These are phyloP conservation scores for Leiothrix lutea DNA, from an alignment of 2,113 vertebrate genomes.

Conservation along the genomic window DNA sequence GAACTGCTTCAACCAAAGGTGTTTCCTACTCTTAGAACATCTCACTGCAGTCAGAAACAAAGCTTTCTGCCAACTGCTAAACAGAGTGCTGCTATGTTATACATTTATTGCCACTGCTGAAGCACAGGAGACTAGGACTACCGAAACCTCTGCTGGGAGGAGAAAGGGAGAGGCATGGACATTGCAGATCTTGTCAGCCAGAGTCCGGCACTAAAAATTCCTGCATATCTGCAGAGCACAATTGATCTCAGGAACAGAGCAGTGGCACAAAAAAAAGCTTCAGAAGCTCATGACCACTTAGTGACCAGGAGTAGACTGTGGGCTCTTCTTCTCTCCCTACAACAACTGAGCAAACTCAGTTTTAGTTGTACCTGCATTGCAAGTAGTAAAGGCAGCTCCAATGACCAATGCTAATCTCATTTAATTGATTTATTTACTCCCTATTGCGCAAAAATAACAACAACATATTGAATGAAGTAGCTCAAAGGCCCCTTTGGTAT, in stretches of 20 bases:
- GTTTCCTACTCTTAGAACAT: not conserved
- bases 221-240: slow-evolving; percentile 2
- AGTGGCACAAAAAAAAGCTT: not conserved
- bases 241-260: not conserved
- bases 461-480: not conserved
- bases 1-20: not conserved
- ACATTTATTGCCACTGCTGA: not conserved
- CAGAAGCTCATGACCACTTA: not conserved
- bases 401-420: not conserved
- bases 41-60: not conserved
- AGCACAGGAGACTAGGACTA: not conserved
- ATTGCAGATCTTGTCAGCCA: not conserved
- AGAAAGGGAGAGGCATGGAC: not conserved
- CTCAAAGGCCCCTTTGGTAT: not conserved
- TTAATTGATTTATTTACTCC: not conserved
- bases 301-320: not conserved
- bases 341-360: not conserved
- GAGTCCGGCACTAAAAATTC: slow-evolving; percentile 16
- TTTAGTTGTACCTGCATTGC: not conserved
- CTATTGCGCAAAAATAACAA: not conserved
- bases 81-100: not conserved
- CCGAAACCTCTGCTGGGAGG: not conserved
- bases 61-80: not conserved
- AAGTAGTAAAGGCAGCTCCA: not conserved
- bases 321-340: not conserved